A percentile compares a stretch with the other conserved stretches of the same genome.
Evolutionary conservation across 2,888 invertebrate species (phyloP).

Genomic region (Cheiracanthium punctorium): DNA sequence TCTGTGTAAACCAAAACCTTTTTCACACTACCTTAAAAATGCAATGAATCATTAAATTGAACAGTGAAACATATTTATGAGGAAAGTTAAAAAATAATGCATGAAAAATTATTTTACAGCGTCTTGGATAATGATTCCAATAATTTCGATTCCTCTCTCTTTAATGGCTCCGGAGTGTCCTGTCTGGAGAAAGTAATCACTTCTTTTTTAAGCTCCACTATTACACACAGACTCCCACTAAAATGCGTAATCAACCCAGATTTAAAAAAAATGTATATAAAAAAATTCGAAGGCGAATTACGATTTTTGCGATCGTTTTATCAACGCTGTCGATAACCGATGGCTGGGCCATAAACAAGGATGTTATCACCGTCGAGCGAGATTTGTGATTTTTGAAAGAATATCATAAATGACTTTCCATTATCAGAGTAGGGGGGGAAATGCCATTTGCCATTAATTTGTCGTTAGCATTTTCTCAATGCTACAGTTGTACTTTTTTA

Average conservation of each 20-base stretch:
- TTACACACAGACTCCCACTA: background rate
- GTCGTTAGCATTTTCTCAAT: conserved; percentile 68
- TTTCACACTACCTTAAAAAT: no score
- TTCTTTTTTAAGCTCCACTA: background rate
- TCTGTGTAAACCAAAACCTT: no score
- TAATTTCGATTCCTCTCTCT: background rate
- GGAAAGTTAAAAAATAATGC: background rate
- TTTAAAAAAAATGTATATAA: conserved; percentile 45
- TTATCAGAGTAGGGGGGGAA: conserved; percentile 61
- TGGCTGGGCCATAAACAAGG: conserved; percentile 62
- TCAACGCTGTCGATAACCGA: conserved; percentile 66
- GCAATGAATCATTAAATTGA: no score
- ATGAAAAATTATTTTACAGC: background rate
- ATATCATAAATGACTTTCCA: conserved; percentile 68
- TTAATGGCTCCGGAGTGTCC: background rate
- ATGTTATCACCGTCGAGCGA: conserved; percentile 57
- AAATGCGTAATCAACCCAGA: conserved; percentile 9
- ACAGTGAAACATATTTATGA: no score
- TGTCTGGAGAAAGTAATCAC: background rate
- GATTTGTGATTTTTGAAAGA: conserved; percentile 62
- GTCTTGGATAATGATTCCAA: background rate
- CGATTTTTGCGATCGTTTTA: conserved; percentile 67
- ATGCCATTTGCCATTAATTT: conserved; percentile 69
- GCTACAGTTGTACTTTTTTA: conserved; percentile 59
- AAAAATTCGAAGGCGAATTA: conserved; percentile 62